A percentile compares a stretch with the other conserved stretches of the same genome.
Evolutionary conservation across 1,140 invertebrate species (phyloP).

Genomic region (Oncopodura yosiiana): DNA sequence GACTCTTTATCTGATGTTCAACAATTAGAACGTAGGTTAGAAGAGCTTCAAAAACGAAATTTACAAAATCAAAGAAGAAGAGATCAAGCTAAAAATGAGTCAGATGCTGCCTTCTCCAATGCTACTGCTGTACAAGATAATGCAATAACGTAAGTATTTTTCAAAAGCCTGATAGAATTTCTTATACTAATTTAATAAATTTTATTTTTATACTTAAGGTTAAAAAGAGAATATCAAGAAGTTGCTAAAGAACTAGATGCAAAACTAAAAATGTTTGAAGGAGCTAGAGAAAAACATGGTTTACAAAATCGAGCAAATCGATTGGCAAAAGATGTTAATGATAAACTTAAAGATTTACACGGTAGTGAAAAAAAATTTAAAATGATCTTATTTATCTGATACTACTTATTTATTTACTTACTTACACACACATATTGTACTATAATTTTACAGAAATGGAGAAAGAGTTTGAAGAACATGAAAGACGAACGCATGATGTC

Average conservation of each 20-base stretch:
- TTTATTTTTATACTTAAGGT: constrained; percentile 35
- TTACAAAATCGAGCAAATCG: constrained; percentile 62
- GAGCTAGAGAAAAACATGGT: constrained; percentile 57
- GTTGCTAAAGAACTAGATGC: constrained; percentile 50
- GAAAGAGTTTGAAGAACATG: constrained; percentile 43
- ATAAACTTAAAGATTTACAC: constrained; percentile 60
- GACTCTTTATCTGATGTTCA: constrained; percentile 60
- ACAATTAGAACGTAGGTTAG: constrained; percentile 53
- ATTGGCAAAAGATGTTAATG: constrained; percentile 61
- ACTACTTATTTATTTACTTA: not conserved
- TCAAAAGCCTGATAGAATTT: not conserved
- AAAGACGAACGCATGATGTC: constrained; percentile 41
- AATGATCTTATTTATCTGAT: not conserved
- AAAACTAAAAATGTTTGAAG: constrained; percentile 52
- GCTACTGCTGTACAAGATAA: constrained; percentile 49
- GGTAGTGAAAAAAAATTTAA: constrained; percentile 40
- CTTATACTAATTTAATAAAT: not conserved
- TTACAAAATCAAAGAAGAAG: constrained; percentile 60
- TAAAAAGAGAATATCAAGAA: constrained; percentile 50
- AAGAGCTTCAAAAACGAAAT: constrained; percentile 62
- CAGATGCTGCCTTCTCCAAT: constrained; percentile 45
- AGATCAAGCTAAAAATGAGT: constrained; percentile 49
- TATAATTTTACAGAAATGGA: constrained; percentile 43
- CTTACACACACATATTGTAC: not conserved
- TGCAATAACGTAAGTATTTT: constrained; percentile 36